Evolutionary conservation across 2,113 vertebrate genomes (phyloP).

Genomic region (Okapia johnstoni): DNA sequence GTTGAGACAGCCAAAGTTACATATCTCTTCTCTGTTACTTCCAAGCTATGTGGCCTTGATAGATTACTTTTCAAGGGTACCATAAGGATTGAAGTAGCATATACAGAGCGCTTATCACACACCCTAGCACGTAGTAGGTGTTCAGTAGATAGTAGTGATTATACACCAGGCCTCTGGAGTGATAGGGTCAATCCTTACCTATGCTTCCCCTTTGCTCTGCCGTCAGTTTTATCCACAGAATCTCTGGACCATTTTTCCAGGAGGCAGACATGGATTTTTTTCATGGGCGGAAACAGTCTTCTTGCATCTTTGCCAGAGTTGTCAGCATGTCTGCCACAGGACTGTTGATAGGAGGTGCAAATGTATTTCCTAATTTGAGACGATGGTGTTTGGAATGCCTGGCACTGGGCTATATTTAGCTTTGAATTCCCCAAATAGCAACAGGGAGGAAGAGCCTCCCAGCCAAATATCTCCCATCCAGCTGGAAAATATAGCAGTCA

Average conservation of each 20-base stretch:
- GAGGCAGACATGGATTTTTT: background rate
- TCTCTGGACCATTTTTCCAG: background rate
- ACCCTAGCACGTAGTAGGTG: background rate
- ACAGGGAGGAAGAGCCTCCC: conserved; percentile 43
- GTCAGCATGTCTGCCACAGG: conserved; percentile 57
- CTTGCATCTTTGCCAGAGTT: conserved; percentile 22
- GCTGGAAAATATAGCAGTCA: conserved; percentile 37
- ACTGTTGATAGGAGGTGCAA: conserved; percentile 72
- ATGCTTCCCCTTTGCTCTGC: fast-evolving
- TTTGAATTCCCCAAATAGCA: conserved; percentile 62
- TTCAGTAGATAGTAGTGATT: background rate
- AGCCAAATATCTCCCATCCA: conserved; percentile 28
- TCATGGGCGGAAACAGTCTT: conserved; percentile 15
- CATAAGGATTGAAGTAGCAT: background rate
- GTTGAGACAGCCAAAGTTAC: background rate
- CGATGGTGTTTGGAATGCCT: conserved; percentile 66
- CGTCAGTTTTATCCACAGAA: background rate
- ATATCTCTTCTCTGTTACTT: background rate
- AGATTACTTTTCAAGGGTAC: background rate
- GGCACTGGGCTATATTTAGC: conserved; percentile 66
- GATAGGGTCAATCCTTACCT: background rate
- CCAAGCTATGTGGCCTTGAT: background rate
- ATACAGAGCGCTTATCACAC: background rate
- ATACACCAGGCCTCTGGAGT: fast-evolving
- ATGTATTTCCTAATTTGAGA: conserved; percentile 66